Base-by-base conservation (phyloP, 2,113 vertebrate genomes). In the Acrocephalus arundinaceus region DNA sequence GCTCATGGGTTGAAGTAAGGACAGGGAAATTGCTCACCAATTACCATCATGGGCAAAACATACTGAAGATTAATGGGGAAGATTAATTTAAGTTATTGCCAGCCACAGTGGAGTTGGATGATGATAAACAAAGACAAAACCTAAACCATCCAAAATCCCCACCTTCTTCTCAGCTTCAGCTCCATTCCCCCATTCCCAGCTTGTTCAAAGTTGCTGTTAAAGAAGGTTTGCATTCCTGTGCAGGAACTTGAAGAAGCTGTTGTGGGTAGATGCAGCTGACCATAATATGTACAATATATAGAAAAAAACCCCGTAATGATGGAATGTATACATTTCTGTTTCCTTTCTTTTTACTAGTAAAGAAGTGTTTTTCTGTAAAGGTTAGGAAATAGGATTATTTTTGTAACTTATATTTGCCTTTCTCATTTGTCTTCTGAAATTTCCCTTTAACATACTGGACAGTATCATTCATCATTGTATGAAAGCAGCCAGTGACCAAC, bases 371-470 rank as follows among this genome's bases (percentile, higher is more conserved):
- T 87, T 10, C 52, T 54, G 43, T 71, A 58, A 71, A 67, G 46
- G 14, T 52, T 87, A 85, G 46, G 33, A 89, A 66, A 14, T 23
- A 51, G 7, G 16, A 63, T 87, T 71, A 37, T 71, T 91, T 93
- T 85, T 93, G 15, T 81, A 59, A 80, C 61, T 46, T 62, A 1
- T 30, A 14, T 72, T 67, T 72, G 33, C 45, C 51, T 74, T 73
- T 91, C 65, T 82, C 57, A 67, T 91, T 89, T 93, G 33, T 87
- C 62, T 75, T 90, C 66, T 48, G 66, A 87, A 91, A 51, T 82
- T 82, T 85, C 13, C 52, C 30, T 78, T 45, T 81, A 67, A 67
- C 28, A 4, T 45, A 15, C 43, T 62, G 52, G 54, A 33, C 78
- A 89, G 65, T 71, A 87, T 77, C 31, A 89, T 93, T 67, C 48